Base-by-base conservation (phyloP, 2,113 vertebrate species). In the Columbina picui region DNA sequence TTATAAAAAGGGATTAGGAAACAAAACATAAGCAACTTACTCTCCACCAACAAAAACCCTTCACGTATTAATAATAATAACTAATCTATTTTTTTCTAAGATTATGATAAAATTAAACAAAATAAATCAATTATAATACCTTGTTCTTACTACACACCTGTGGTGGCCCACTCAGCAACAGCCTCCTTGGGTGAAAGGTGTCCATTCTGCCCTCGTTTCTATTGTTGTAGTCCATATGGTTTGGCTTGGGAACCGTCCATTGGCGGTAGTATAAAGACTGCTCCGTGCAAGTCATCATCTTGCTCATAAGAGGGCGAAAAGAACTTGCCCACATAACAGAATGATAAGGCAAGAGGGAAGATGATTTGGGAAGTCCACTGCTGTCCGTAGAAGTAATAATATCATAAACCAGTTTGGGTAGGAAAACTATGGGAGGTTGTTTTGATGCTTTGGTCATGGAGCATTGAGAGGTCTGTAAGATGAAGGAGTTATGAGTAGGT, bases 261-360 rank as follows among this genome's bases (percentile, higher is more conserved):
- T 99, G 99, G 41, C 99, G 99, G 93, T 99, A 99, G 94, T 99
- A 99, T 6, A 99, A 98, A 5, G 99, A 99, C 98, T 99, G 99
- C 91, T 99, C 99, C 0, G 99, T 99, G 95, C 98, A 99, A 2
- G 99, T 99, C 99, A 99, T 99, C 96, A 99, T 99, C 96, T 99
- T 99, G 96, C 99, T 99, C 96, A 99, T 98, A 29, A 99, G 97
- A 10, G 99, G 99, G 27, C 99, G 99, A 95, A 99, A 99, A 95
- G 99, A 99, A 97, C 99, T 99, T 78, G 98, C 98, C 99, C 99
- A 99, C 79, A 98, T 98, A 25, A 99, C 99, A 1, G 98, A 99
- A 87, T 98, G 98, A n/a, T 99, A 98, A 15, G 99, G 99, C 93
- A 99, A 97, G 83, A 99, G 99, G 4, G 99, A 99, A 55, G 99